Base-by-base conservation (phyloP, 2,113 vertebrate species). In the Scatophagus argus region DNA sequence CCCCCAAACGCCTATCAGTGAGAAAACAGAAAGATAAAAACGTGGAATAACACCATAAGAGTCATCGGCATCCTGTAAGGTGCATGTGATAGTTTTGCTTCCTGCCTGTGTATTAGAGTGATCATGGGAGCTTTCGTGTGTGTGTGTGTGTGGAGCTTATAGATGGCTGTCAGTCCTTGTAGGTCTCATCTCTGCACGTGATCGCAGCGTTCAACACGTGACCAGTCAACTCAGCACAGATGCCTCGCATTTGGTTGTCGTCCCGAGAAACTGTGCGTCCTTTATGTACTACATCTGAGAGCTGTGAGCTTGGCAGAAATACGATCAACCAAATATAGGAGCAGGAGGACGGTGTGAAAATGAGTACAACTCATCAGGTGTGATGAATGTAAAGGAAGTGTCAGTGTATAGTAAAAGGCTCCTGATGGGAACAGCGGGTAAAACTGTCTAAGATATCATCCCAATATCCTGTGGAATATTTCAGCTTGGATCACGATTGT, bases 191-290 rank as follows among this genome's bases (percentile, higher is more conserved):
- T 32, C 12, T 66, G 73, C 69, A 62, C 61, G 23, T 66, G 55
- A 43, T n/a, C 43, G 41, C 19, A 7, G 13, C 14, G 66, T 69
- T 43, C 12, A 44, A 41, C 79, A 81, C 72, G 65, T 55, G 73
- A 74, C 11, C 74, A 32, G 71, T 34, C 62, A n/a, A 46, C 34
- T 36, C 34, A 63, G 72, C 87, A 68, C 83, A 79, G 74, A 81
- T 79, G 80, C 52, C 56, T 64, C 74, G 31, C 63, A 36, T 77
- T 71, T 39, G 34, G 21, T 52, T 27, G 46, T 6, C n/a, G 52
- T 62, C 58, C 5, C 0, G 74, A 78, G 78, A 74, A 76, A 81
- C 59, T 46, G 54, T 36, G 58, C 10, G 23, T 59, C 7, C 58
- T 76, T 14, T 41, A 8, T 36, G 38, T 3, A 12, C 52, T 17